phyloP scores from a whole-genome alignment of 2,888 invertebrate genomes.

The Apamea epomidion region DNA sequence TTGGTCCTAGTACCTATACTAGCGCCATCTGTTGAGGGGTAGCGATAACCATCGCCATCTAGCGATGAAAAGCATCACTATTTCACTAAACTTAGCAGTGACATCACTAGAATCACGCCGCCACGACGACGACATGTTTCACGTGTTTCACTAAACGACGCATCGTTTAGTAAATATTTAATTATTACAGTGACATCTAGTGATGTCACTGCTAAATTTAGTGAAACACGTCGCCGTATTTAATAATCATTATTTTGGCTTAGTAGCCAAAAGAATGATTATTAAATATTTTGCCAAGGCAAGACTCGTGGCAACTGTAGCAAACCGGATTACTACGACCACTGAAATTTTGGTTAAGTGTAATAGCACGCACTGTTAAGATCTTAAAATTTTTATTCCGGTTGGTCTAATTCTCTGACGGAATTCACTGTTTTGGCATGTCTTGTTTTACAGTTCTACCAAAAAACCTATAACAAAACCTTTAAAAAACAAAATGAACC shows the following conservation, averaged over 20 bases:
- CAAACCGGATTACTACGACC: not conserved
- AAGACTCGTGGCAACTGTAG: not conserved
- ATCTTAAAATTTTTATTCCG: not conserved
- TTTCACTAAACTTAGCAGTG: conserved; percentile 26
- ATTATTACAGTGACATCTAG: too few relatives aligned
- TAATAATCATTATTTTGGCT: too few relatives aligned
- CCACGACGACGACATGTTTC: too few relatives aligned
- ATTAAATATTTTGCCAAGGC: not conserved
- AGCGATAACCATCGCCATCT: conserved; percentile 51
- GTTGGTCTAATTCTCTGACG: not conserved
- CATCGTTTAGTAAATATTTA: too few relatives aligned
- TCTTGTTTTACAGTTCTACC: not conserved
- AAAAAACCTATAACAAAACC: not conserved
- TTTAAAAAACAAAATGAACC: not conserved
- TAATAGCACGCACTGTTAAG: not conserved
- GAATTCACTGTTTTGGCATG: not conserved
- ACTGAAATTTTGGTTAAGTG: not conserved
- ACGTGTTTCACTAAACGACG: too few relatives aligned
- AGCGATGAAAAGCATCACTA: conserved; percentile 11
- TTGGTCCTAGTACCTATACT: not conserved
- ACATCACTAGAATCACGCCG: too few relatives aligned
- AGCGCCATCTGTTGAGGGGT: conserved; percentile 70
- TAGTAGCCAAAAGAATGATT: conserved; percentile 60
- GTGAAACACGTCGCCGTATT: too few relatives aligned
- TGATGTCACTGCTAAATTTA: too few relatives aligned